phyloP scores from a whole-genome alignment of 2,113 vertebrate genomes.

The Anhinga anhinga region DNA sequence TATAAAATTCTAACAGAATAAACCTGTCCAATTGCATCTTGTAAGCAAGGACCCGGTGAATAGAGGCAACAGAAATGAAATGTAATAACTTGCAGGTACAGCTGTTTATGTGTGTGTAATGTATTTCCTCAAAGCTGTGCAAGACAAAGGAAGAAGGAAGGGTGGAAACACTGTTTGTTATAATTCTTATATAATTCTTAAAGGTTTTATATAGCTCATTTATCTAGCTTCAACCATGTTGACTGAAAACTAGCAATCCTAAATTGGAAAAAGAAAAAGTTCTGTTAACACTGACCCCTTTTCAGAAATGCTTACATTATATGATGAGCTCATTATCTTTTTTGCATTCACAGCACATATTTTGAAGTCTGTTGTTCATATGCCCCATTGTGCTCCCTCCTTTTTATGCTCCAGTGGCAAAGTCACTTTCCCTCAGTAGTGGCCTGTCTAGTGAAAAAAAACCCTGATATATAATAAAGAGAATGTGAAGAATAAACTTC shows the following conservation, averaged over 20 bases:
- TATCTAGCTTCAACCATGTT: not conserved
- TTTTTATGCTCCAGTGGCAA: not conserved
- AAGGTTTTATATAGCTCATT: not conserved
- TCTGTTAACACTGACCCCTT: not conserved
- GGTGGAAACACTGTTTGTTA: not conserved
- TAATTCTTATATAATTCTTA: not conserved
- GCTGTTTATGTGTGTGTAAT: not conserved
- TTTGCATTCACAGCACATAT: not conserved
- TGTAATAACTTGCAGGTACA: not conserved
- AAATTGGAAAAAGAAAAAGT: not conserved
- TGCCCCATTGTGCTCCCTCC: not conserved
- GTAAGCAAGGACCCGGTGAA: not conserved
- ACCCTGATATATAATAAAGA: not conserved
- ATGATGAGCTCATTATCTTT: not conserved
- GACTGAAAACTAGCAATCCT: not conserved
- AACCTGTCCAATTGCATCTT: not conserved
- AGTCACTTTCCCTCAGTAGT: not conserved
- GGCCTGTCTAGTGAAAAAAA: not conserved
- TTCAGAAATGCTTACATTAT: not conserved
- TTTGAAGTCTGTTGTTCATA: not conserved
- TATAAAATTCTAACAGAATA: constrained; percentile 29
- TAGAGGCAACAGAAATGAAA: not conserved
- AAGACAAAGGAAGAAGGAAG: not conserved
- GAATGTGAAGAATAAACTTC: not conserved
- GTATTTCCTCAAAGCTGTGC: not conserved